Base-by-base conservation (phyloP, 1,140 invertebrate genomes). In the Bursaphelenchus mucronatus region DNA sequence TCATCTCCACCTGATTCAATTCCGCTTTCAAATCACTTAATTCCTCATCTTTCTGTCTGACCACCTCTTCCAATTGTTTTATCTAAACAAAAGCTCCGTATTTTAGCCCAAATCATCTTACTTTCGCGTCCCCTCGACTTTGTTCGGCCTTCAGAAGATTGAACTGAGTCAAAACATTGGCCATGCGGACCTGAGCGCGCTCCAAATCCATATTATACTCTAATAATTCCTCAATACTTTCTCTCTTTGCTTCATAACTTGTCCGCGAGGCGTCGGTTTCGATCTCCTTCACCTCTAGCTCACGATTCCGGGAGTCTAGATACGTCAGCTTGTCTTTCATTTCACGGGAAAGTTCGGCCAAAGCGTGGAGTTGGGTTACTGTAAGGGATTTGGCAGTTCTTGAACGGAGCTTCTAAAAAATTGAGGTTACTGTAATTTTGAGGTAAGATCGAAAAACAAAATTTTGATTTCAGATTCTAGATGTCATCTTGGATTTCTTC, bases 311-410 rank as follows among this genome's bases (percentile, higher is more conserved):
- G 30, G 30, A 3, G 30, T 30, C 30, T 30, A 30, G 30, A 30
- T 30, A 30, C 1, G 30, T 30, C 57, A 59, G 11, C 47, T 39
- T 11, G 11, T 45, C 57, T 50, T n/a, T 44, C 40, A 44, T 17
- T 43, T 59, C 57, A 11, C 57, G 57, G 13, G 57, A 17, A 5
- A 44, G 11, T 50, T 59, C 57, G 11, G 41, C 57, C 15, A 59
- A 8, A 43, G 13, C 57, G 40, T 44, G 11, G 11, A 59, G 40
- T 39, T 59, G 57, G 11, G 13, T 11, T 30, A 59, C 57, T 30
- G 11, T 59, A n/a, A 59, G 30, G 2, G 57, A 41, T n/a, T 39
- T 39, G 11, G 57, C 57, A 1, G 43, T 40, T 11, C 10, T 41
- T 1, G 57, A 1, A 3, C 57, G 57, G 40, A 59, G 40, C 11